Conservation (phyloP, 2,888 invertebrate species). For the Hirtodrosophila confusa region DNA sequence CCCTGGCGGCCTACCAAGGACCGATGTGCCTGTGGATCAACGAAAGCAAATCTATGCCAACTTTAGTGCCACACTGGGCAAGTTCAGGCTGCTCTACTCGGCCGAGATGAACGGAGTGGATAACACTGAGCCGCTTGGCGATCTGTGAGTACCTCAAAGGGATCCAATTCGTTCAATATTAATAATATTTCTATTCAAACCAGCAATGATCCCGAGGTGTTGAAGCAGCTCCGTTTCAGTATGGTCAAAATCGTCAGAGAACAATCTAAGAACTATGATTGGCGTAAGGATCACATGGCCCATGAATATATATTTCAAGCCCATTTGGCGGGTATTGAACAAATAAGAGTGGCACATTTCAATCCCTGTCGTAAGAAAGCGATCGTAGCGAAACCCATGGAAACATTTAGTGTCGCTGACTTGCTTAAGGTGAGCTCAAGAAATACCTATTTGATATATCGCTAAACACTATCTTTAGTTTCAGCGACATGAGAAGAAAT, state of each 20-base stretch:
- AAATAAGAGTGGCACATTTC: slow-evolving; percentile 5
- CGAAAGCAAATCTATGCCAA: slow-evolving; percentile 21
- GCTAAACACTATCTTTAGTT: neutral
- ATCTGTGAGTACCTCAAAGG: slow-evolving; percentile 17
- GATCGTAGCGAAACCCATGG: slow-evolving; percentile 3
- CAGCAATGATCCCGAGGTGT: slow-evolving; percentile 11
- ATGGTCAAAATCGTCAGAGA: slow-evolving; percentile 4
- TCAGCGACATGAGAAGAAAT: neutral
- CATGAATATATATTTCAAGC: slow-evolving; percentile 5
- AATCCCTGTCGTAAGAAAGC: neutral
- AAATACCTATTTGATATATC: neutral
- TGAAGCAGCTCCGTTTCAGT: slow-evolving; percentile 10
- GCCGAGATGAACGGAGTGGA: slow-evolving; percentile 22
- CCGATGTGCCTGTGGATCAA: slow-evolving; percentile 1
- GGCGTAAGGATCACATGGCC: neutral
- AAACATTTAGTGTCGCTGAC: neutral
- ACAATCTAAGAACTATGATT: neutral
- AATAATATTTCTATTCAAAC: neutral
- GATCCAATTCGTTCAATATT: too few species aligned
- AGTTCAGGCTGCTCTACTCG: slow-evolving; percentile 21
- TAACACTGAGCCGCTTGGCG: slow-evolving; percentile 10
- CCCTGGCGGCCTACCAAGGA: slow-evolving; percentile 3
- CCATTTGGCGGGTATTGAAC: neutral
- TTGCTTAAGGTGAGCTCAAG: slow-evolving; percentile 1
- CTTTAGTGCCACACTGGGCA: slow-evolving; percentile 17